Base-by-base conservation (phyloP, 1,140 invertebrate species). In the Achroia grisella region DNA sequence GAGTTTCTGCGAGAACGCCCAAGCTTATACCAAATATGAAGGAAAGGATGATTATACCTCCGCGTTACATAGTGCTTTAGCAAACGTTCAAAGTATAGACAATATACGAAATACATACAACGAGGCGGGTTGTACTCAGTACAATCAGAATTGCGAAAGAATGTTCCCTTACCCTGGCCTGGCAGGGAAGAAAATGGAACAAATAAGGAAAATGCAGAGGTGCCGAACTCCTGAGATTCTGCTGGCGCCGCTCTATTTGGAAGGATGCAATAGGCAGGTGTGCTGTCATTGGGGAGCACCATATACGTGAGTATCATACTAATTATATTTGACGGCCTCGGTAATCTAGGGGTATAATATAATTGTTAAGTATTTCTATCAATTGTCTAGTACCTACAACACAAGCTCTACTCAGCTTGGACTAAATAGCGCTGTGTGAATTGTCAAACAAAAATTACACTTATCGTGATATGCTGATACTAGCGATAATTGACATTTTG, bases 161-260 rank as follows among this genome's bases (percentile, higher is more conserved):
- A 30, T 55, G 48, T 80, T 75, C 37, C 63, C 56, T 8, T 80
- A 77, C 28, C 44, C 60, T 0, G 59, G 45, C 8, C 10, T 62
- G 10, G 50, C 48, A n/a, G 62, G 61, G 8, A 75, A 72, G 62
- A 79, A 71, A 45, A 65, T 69, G 58, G 79, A 85, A 39, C 71
- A 76, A 44, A 57, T 72, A 58, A 62, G 74, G 53, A 85, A 83
- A 69, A 76, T 86, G 71, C 88, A 88, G 55, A 71, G 90, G 8
- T 89, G 89, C 36, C 84, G 93, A 48, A 93, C 93, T 1, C 91
- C 93, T 0, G 93, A 95, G 81, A 91, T 95, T 39, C 71, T 95
- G 15, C 72, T 95, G 1, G 90, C 93, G 0, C 93, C 93, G 2
- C 90, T 93, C 50, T 94, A 93, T 75, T 78, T 89, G 33, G 85